These are phyloP conservation scores for Sebastes iracundus DNA, from an alignment of 2,797 vertebrate species.

Conservation along the genomic window DNA sequence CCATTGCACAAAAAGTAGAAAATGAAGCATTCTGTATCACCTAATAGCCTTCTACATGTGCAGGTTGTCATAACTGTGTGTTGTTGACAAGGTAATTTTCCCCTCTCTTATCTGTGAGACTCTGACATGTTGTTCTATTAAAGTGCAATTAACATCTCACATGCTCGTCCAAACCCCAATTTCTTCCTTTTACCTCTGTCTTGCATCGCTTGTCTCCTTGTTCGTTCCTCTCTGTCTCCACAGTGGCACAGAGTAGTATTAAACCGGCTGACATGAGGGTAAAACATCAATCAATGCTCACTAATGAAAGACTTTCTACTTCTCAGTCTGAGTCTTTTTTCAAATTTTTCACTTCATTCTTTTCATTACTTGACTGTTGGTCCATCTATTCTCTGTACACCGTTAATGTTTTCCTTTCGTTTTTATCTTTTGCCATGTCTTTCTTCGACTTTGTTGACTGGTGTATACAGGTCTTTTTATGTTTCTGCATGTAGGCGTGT, in stretches of 20 bases:
- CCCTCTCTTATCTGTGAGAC: neutral
- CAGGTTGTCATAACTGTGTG: neutral
- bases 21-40: too few relatives aligned
- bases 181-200: neutral
- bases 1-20: too few relatives aligned
- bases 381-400: neutral
- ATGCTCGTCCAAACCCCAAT: neutral
- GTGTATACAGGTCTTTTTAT: neutral
- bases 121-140: conserved; percentile 32
- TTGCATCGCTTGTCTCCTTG: neutral
- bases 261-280: conserved; percentile 16
- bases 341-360: neutral
- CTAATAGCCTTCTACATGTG: neutral
- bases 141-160: conserved; percentile 45
- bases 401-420: neutral
- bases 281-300: conserved; percentile 4
- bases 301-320: conserved; percentile 10
- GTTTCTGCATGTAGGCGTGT: neutral
- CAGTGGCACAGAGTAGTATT: neutral
- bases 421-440: neutral
- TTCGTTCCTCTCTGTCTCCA: neutral
- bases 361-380: neutral
- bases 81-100: conserved; percentile 8
- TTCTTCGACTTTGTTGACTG: neutral
- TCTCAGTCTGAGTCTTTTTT: neutral